phyloP scores from a whole-genome alignment of 2,888 invertebrate genomes.

The Platycnemis pennipes region DNA sequence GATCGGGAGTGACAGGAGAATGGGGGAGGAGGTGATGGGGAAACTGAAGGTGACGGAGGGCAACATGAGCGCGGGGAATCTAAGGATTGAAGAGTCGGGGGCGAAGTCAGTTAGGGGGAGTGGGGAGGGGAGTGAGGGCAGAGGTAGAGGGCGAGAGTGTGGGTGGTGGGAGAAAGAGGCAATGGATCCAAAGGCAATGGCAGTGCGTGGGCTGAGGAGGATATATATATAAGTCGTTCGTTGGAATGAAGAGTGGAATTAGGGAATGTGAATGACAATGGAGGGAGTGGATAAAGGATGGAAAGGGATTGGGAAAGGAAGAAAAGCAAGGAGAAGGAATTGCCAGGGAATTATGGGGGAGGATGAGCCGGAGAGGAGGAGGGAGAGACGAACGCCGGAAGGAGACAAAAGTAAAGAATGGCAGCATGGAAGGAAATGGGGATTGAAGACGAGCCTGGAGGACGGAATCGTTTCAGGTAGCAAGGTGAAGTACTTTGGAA shows the following conservation, averaged over 20 bases:
- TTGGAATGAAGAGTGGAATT: not conserved
- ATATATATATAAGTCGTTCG: not conserved
- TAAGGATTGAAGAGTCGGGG: not conserved
- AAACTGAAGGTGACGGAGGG: not conserved
- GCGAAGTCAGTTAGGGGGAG: not conserved
- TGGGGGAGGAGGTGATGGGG: slow-evolving; percentile 58
- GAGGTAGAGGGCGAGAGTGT: not conserved
- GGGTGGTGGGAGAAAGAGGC: slow-evolving; percentile 52
- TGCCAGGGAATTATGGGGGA: not conserved
- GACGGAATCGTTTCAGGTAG: not conserved
- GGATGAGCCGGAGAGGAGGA: not conserved
- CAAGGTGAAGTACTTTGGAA: slow-evolving; percentile 10
- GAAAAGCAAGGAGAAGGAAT: not conserved
- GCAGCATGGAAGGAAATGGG: slow-evolving; percentile 72
- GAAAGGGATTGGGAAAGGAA: not conserved
- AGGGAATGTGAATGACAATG: not conserved
- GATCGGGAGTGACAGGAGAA: slow-evolving; percentile 62
- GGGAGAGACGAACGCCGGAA: slow-evolving; percentile 71
- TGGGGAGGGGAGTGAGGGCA: not conserved
- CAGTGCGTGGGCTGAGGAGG: not conserved
- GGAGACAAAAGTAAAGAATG: slow-evolving; percentile 74
- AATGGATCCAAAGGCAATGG: not conserved
- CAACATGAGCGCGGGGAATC: not conserved
- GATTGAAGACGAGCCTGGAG: slow-evolving; percentile 49
- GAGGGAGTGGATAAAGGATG: not conserved